phyloP scores from a whole-genome alignment of 1,140 invertebrate species.

The Metaphire vulgaris region DNA sequence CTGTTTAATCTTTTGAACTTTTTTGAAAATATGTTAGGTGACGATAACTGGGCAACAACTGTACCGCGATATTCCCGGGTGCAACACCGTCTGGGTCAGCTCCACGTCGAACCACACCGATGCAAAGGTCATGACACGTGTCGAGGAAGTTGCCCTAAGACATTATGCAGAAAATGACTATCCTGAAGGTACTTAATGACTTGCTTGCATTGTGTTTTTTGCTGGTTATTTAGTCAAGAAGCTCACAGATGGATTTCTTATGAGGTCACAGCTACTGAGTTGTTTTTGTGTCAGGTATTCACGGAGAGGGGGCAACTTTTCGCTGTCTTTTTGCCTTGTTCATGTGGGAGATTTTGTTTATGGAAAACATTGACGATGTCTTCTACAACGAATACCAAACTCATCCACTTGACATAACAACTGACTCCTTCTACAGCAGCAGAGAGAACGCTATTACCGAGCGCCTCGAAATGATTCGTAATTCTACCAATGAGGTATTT shows the following conservation, averaged over 20 bases:
- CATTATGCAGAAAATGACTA: slow-evolving; percentile 55
- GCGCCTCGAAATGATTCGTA: slow-evolving; percentile 53
- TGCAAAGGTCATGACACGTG: slow-evolving; percentile 41
- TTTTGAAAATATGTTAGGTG: slow-evolving; percentile 15
- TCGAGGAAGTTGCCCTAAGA: slow-evolving; percentile 55
- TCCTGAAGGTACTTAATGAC: slow-evolving; percentile 52
- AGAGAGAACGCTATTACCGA: slow-evolving; percentile 58
- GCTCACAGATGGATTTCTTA: too few relatives aligned
- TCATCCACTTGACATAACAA: slow-evolving; percentile 64
- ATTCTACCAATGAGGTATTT: slow-evolving; percentile 42
- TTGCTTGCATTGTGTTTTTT: slow-evolving; percentile 25
- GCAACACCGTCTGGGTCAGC: slow-evolving; percentile 34
- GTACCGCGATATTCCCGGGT: slow-evolving; percentile 35
- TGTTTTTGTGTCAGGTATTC: slow-evolving; percentile 58
- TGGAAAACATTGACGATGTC: slow-evolving; percentile 58
- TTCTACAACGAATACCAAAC: slow-evolving; percentile 63
- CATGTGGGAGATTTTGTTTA: slow-evolving; percentile 72
- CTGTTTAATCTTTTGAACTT: too few relatives aligned
- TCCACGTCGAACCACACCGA: slow-evolving; percentile 30
- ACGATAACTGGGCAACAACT: slow-evolving; percentile 11
- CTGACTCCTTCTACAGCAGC: slow-evolving; percentile 59
- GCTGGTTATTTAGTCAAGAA: slow-evolving; percentile 5
- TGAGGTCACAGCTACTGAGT: too few relatives aligned
- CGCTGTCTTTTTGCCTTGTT: slow-evolving; percentile 61
- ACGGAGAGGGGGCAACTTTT: slow-evolving; percentile 66